Percentiles rank a stretch among this genome's conserved stretches.
phyloP scores from a whole-genome alignment of 2,888 invertebrate genomes.

The Ephialtes manifestator region DNA sequence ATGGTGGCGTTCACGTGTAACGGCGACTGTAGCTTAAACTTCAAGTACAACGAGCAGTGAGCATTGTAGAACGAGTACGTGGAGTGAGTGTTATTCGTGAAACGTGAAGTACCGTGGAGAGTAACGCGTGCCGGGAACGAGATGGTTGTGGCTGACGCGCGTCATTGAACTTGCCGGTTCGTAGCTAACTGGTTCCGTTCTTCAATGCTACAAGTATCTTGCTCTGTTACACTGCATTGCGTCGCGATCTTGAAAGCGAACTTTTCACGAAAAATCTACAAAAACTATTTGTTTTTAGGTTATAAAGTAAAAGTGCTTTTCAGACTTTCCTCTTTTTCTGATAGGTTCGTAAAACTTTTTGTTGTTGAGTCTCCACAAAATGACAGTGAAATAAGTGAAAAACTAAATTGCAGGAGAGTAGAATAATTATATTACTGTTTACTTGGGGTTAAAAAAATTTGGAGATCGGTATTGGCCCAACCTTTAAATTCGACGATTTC shows the following conservation, averaged over 20 bases:
- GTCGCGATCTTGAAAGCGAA: slow-evolving; percentile 10
- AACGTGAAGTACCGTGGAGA: slow-evolving; percentile 45
- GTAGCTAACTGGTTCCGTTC: slow-evolving; percentile 60
- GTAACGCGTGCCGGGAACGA: slow-evolving; percentile 47
- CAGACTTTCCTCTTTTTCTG: not conserved
- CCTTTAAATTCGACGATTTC: no score
- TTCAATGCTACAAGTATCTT: slow-evolving; percentile 4
- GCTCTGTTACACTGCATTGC: not conserved
- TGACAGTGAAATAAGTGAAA: no score
- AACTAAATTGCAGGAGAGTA: no score
- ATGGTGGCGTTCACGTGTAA: slow-evolving; percentile 9
- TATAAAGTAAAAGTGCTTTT: not conserved
- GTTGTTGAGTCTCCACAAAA: no score
- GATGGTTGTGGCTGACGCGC: slow-evolving; percentile 58
- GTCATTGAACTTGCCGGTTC: slow-evolving; percentile 70
- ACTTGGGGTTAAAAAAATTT: no score
- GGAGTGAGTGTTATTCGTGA: slow-evolving; percentile 40
- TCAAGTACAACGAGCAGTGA: not conserved
- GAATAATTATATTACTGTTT: no score
- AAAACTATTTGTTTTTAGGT: not conserved
- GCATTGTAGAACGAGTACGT: slow-evolving; percentile 24
- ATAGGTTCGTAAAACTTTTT: not conserved
- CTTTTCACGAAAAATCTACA: not conserved
- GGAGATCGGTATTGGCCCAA: no score
- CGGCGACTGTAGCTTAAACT: not conserved